Base-by-base conservation (phyloP, 1,140 invertebrate species). In the Rhagoletis pomonella region DNA sequence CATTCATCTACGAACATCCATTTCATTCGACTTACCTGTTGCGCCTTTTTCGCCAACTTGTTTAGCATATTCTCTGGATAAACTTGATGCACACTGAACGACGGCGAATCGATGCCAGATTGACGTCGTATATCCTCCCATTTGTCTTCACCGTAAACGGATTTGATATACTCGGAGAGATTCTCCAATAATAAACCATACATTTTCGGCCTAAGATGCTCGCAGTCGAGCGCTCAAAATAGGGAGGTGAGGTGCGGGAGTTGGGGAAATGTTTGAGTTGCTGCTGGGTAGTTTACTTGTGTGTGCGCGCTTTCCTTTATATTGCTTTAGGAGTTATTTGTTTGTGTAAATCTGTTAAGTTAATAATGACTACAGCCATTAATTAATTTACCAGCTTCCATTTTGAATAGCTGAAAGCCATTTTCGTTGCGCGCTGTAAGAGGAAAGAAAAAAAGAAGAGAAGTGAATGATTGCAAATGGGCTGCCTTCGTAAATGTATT, bases 101-200 rank as follows among this genome's bases (percentile, higher is more conserved):
- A 96, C 2, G 97, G 96, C 89, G 97, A 95, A 89, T 98, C 96
- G 1, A 99, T 96, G 6, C 95, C 95, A 0, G 97, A 97, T 89
- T 96, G 95, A 86, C 96, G 93, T 88, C 98, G 93, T 59, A 97
- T 97, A 93, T 96, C 96, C 90, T 97, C 97, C 98, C 98, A 99
- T 91, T 96, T 95, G 58, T 98, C 97, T 91, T 99, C 97, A 0
- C 98, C 98, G 93, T 98, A 99, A 3, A 96, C 96, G 89, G 96
- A 95, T 87, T 97, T 96, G 88, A 99, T 97, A 94, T 97, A 99
- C 92, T 98, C 97, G 88, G 97, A 96, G 93, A 99, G 95, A 90
- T 98, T 98, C 93, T 99, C 98, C 89, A 99, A 93, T 55, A 99
- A 95, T 89, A 99, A 94, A 44, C 98, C 98, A 94, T 99, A 99